A percentile compares a stretch with the other conserved stretches of the same genome.
Conservation (phyloP, 2,113 vertebrate genomes). For the Mustelus asterias region DNA sequence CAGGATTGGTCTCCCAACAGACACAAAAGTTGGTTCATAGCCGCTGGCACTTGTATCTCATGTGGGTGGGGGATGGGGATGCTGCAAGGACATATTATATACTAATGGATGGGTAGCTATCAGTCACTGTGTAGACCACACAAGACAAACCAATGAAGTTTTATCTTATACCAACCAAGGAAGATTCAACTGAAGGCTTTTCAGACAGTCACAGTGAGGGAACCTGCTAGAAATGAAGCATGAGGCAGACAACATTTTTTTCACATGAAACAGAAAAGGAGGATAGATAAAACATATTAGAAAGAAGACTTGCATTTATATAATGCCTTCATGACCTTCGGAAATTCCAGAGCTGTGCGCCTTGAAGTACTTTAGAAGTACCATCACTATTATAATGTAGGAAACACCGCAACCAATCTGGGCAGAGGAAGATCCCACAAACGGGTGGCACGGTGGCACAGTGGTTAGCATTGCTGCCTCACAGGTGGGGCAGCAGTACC, state of each 20-base stretch:
- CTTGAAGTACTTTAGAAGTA: not conserved
- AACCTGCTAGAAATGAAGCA: not conserved
- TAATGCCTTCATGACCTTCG: not conserved
- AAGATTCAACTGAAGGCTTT: not conserved
- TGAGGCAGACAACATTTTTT: no score
- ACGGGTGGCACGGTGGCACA: not conserved
- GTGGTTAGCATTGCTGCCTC: no score
- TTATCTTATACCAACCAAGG: not conserved
- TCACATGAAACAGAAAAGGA: not conserved
- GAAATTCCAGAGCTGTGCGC: not conserved
- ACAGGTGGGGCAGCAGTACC: no score
- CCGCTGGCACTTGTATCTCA: not conserved
- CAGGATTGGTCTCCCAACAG: not conserved
- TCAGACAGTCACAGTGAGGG: not conserved
- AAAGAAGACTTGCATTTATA: not conserved
- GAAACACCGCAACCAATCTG: not conserved
- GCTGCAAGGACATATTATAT: not conserved
- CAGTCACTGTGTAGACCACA: not conserved
- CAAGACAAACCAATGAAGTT: not conserved
- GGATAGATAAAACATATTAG: not conserved
- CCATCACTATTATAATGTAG: not conserved
- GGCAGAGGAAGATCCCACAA: not conserved
- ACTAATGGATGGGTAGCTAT: not conserved
- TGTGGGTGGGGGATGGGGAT: no score
- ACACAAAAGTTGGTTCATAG: not conserved